Evolutionary conservation across 2,797 vertebrate species (phyloP).

Genomic region (Euthynnus affinis): DNA sequence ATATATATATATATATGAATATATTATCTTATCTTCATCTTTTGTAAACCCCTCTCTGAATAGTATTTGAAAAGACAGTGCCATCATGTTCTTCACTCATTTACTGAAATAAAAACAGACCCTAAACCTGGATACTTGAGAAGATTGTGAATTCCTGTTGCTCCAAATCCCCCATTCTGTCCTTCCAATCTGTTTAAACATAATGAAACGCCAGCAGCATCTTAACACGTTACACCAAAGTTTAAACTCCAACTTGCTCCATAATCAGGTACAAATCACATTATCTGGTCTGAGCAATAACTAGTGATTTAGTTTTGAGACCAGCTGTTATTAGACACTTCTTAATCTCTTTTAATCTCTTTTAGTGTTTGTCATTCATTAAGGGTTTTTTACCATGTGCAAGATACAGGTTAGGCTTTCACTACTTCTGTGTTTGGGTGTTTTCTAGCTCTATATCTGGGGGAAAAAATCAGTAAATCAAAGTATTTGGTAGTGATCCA

Average conservation of each 20-base stretch:
- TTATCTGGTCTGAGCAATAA: slow-evolving; percentile 48
- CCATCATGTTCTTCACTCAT: background rate
- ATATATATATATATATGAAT: no score
- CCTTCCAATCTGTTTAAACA: slow-evolving; percentile 35
- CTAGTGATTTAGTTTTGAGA: slow-evolving; percentile 43
- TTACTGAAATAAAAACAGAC: background rate
- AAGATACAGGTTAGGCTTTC: background rate
- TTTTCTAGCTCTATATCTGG: background rate
- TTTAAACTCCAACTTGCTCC: slow-evolving; percentile 8
- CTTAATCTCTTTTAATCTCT: slow-evolving; percentile 15
- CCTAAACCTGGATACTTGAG: background rate
- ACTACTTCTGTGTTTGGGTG: background rate
- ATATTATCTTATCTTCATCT: background rate
- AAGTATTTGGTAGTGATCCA: background rate
- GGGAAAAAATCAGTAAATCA: no score
- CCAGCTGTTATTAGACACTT: slow-evolving; percentile 16
- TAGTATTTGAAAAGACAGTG: background rate
- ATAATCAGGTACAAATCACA: slow-evolving; percentile 49
- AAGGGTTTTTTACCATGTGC: background rate
- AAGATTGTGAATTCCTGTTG: background rate
- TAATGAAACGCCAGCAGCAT: slow-evolving; percentile 14
- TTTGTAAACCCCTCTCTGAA: background rate
- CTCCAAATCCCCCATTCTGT: slow-evolving; percentile 16
- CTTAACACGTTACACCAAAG: slow-evolving; percentile 16
- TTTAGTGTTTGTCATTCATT: background rate